A percentile compares a stretch with the other conserved stretches of the same genome.
These are phyloP conservation scores for Drosophila murphyi DNA, from an alignment of 1,140 invertebrate genomes.

Conservation along the genomic window DNA sequence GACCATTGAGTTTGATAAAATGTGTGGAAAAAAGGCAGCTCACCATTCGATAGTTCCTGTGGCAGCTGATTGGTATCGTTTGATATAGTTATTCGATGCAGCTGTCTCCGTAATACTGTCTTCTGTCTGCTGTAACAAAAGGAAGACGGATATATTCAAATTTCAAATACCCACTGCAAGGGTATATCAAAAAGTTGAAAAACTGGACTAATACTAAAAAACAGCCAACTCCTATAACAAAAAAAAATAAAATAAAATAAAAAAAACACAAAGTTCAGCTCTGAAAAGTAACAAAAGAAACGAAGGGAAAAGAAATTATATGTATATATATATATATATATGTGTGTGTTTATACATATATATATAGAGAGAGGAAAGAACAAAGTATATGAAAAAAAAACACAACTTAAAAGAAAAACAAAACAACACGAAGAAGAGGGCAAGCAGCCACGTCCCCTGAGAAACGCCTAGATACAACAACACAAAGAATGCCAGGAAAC, in stretches of 20 bases:
- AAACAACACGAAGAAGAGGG: background rate
- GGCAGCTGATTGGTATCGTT: background rate
- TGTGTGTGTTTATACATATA: background rate
- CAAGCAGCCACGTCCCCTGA: constrained; percentile 2
- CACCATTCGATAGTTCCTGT: background rate
- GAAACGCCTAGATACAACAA: constrained; percentile 2
- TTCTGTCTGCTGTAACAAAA: background rate
- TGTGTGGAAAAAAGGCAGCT: constrained; percentile 10
- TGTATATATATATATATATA: too few species aligned
- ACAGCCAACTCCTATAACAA: background rate
- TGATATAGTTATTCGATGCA: background rate
- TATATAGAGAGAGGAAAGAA: constrained; percentile 7
- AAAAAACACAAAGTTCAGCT: constrained; percentile 20
- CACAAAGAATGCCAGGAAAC: background rate
- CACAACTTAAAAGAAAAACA: constrained; percentile 3
- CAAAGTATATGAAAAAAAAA: constrained; percentile 6
- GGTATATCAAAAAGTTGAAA: constrained; percentile 14
- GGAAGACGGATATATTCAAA: background rate
- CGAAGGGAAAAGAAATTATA: too few species aligned
- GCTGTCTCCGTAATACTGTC: background rate
- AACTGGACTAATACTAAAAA: background rate
- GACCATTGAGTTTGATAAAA: constrained; percentile 7
- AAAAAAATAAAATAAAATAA: constrained; percentile 13
- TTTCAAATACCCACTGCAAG: background rate
- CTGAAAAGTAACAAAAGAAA: constrained; percentile 9